Conservation (phyloP, 1,140 invertebrate genomes). For the Aphaenogaster floridana region DNA sequence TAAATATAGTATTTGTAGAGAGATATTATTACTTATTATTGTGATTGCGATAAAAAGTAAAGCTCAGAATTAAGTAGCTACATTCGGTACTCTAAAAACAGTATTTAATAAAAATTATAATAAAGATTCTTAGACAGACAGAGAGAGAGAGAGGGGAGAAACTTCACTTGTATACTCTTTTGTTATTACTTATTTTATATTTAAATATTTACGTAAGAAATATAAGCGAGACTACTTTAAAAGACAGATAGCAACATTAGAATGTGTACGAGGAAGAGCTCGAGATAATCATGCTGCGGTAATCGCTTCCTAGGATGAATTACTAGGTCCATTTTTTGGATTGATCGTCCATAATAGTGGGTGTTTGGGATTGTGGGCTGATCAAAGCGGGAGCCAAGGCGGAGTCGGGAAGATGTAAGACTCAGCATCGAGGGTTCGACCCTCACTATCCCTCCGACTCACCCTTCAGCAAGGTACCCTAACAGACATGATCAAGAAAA, state of each 20-base stretch:
- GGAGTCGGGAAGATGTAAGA: constrained; percentile 80
- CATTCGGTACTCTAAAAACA: neutral
- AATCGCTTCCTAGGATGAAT: constrained; percentile 65
- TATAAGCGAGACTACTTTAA: constrained; percentile 21
- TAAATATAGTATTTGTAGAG: neutral
- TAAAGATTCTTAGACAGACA: neutral
- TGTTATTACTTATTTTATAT: neutral
- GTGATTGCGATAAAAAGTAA: neutral
- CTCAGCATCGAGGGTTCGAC: constrained; percentile 80
- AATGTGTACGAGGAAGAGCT: constrained; percentile 21
- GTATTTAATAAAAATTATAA: constrained; percentile 17
- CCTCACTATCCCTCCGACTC: constrained; percentile 68
- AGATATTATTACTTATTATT: neutral
- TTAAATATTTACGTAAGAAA: constrained; percentile 54
- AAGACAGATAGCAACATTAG: constrained; percentile 38
- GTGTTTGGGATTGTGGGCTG: constrained; percentile 81
- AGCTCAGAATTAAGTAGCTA: neutral
- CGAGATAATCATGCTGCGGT: constrained; percentile 68
- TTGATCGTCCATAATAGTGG: constrained; percentile 82
- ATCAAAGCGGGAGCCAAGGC: constrained; percentile 79
- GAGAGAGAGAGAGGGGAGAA: neutral
- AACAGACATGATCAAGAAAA: constrained; percentile 80
- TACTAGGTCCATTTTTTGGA: constrained; percentile 77
- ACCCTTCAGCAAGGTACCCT: constrained; percentile 53
- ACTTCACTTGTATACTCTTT: neutral